Base-by-base conservation (phyloP, 2,888 invertebrate genomes). In the Marronus borbonicus region DNA sequence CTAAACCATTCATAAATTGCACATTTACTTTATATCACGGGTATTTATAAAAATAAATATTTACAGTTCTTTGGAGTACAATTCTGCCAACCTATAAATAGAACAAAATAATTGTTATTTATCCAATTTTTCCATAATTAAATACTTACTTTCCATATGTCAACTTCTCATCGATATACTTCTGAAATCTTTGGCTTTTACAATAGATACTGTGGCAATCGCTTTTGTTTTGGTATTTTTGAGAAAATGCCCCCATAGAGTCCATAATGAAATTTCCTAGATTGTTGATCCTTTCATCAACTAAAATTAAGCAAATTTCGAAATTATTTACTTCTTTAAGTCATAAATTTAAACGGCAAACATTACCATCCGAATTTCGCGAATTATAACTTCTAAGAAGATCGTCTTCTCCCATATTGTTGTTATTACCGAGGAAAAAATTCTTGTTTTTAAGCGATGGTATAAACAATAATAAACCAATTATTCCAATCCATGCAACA, bases 401-500 rank as follows among this genome's bases (percentile, higher is more conserved):
- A 12, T 83, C 83, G 31, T 80, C 81, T 5, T 81, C 81, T 10
- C 24, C 72, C 12, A 79, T 77, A 58, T 82, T 80, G 36, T 81
- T 78, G 10, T 78, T 76, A 24, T 77, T 69, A 58, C 75, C 64
- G 69, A 78, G 69, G 39, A 58, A n/a, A 36, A 80, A 69, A 20
- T 82, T 78, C 72, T 84, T 84, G 17, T 86, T 82, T 78, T 88
- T 88, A 78, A 88, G 82, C 64, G 85, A 83, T 0, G 96, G 95
- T 81, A 95, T 92, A 85, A 95, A 94, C 74, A 96, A 88, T 82
- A 96, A 87, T 85, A 95, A 90, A 85, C 93, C 95, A 83, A 95
- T 91, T 4, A 95, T 90, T 0, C 93, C 95, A 60, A 95, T 92
- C 88, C 95, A 95, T 83, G 95, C 94, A 78, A 96, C 93, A 74